phyloP scores from a whole-genome alignment of 2,888 invertebrate genomes.

The Cerceris rybyensis region DNA sequence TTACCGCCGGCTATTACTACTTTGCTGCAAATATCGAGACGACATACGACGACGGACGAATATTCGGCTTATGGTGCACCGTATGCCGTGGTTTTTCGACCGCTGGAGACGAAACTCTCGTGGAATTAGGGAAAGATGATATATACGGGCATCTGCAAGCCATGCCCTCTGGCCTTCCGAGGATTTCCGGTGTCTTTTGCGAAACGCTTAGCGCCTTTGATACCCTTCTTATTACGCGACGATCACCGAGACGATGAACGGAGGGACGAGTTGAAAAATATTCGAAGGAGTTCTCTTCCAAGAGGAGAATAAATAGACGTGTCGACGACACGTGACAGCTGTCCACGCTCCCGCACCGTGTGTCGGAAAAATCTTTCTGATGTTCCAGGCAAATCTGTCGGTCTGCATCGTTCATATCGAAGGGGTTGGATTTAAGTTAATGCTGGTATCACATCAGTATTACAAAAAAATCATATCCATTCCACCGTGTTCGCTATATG shows the following conservation, averaged over 20 bases:
- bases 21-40: background rate
- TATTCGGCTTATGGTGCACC: too few relatives aligned
- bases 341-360: conserved; percentile 62
- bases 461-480: too few relatives aligned
- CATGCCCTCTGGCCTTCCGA: background rate
- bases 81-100: too few relatives aligned
- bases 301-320: conserved; percentile 74
- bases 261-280: conserved; percentile 48
- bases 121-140: background rate
- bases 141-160: background rate
- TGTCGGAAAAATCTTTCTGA: conserved; percentile 41
- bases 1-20: conserved; percentile 2
- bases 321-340: conserved; percentile 70
- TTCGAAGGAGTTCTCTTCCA: conserved; percentile 67
- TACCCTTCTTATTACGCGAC: background rate
- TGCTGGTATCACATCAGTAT: too few relatives aligned
- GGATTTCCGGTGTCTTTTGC: background rate
- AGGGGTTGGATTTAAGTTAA: too few relatives aligned
- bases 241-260: conserved; percentile 3
- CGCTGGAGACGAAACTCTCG: background rate
- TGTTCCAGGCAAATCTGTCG: conserved; percentile 69
- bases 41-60: background rate
- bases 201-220: background rate
- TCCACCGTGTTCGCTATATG: background rate
- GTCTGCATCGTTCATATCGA: conserved; percentile 33